Base-by-base conservation (phyloP, 1,140 invertebrate species). In the Nylanderia fulva region DNA sequence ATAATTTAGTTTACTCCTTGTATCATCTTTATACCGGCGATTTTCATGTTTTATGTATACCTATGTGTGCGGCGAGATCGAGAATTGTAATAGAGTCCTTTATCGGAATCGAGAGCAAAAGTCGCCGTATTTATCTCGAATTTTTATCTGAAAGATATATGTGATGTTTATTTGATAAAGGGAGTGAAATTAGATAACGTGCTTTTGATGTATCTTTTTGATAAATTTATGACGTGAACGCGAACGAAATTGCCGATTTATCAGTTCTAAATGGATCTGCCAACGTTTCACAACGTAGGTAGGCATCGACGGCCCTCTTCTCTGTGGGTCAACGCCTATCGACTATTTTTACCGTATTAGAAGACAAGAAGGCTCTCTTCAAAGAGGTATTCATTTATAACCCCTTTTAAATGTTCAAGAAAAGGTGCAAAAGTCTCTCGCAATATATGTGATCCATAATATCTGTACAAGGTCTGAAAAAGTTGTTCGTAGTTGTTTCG, bases 311-410 rank as follows among this genome's bases (percentile, higher is more conserved):
- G 18, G 64, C 24, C 15, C 77, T 69, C 18, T 18, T 69, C 48
- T 71, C 77, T 71, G 64, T 58, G 77, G 77, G 77, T 80, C 64
- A 80, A 80, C 58, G 77, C 64, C 64, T 80, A 80, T 80, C 77
- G 64, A 58, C 77, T 80, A 80, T 80, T 80, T 80, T 69, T 80
- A 71, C 33, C 36, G 69, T 58, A 80, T 56, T 58, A 64, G 39
- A 80, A 80, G 64, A 58, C 15, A 42, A 21, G 24, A 79, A 79
- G 63, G 48, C 15, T 68, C 45, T 39, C 48, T 42, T 71, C 36
- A 80, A 39, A 29, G 36, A 58, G 24, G 11, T 39, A 29, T 29
- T 69, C 42, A 56, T 27, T 56, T 33, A 29, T 15, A 68, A 24
- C 27, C 6, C 4, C 7, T 11, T 56, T 58, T 58, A 64, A 77